These are phyloP conservation scores for Atherinosoma microstoma DNA, from an alignment of 2,797 vertebrate species.

Conservation along the genomic window DNA sequence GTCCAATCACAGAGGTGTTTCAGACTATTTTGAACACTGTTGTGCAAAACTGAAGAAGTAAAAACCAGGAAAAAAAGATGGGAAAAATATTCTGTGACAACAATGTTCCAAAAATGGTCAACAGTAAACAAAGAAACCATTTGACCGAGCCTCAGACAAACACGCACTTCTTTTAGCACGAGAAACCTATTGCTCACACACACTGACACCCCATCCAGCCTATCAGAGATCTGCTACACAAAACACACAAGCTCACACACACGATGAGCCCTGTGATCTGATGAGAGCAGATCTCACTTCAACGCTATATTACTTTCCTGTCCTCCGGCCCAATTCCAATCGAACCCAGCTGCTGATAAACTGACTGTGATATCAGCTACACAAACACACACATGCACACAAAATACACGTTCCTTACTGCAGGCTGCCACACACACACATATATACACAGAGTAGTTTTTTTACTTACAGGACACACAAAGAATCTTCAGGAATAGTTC, in stretches of 20 bases:
- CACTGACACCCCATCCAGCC: slow-evolving; percentile 22
- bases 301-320: slow-evolving; percentile 65
- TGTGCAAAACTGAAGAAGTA: background rate
- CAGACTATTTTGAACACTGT: background rate
- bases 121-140: background rate
- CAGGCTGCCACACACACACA: slow-evolving; percentile 13
- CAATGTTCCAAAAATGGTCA: background rate
- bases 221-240: slow-evolving; percentile 28
- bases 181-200: background rate
- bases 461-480: slow-evolving; percentile 46
- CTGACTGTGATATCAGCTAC: slow-evolving; percentile 39
- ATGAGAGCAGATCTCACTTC: slow-evolving; percentile 66
- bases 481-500: no score
- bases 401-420: background rate
- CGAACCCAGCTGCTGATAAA: slow-evolving; percentile 66
- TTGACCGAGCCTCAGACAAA: background rate
- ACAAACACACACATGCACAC: slow-evolving; percentile 6
- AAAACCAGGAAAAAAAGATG: background rate
- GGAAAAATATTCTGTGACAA: background rate
- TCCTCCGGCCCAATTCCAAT: slow-evolving; percentile 66
- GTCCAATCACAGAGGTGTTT: background rate
- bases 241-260: slow-evolving; percentile 25
- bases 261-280: slow-evolving; percentile 44
- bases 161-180: background rate
- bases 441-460: slow-evolving; percentile 10